A percentile compares a stretch with the other conserved stretches of the same genome.
phyloP scores from a whole-genome alignment of 2,113 vertebrate species.

The Notarius quadriscutis region DNA sequence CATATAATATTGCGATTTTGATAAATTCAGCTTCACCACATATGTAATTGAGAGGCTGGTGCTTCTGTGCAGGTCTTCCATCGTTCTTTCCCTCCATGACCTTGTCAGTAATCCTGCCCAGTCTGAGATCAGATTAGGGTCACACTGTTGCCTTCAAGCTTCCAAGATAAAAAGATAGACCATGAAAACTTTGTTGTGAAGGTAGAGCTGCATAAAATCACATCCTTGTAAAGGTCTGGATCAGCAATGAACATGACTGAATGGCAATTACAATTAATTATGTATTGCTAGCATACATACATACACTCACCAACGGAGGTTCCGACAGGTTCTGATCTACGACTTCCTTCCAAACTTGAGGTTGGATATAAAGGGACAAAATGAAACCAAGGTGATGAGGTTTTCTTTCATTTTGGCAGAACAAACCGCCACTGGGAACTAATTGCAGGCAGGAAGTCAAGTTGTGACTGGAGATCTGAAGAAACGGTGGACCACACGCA shows the following conservation, averaged over 20 bases:
- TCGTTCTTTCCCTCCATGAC: not conserved
- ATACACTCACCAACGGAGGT: not conserved
- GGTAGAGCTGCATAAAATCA: not conserved
- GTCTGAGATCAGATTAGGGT: not conserved
- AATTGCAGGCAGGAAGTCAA: not conserved
- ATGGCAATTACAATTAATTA: no score
- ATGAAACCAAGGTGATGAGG: not conserved
- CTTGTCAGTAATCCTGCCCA: constrained; percentile 9
- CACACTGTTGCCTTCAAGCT: not conserved
- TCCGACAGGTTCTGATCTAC: not conserved
- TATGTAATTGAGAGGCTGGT: not conserved
- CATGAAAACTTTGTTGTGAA: not conserved
- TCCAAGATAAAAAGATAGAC: not conserved
- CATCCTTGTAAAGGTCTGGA: no score
- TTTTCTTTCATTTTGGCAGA: not conserved
- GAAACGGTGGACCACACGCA: not conserved
- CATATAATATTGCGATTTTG: constrained; percentile 58
- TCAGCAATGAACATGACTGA: no score
- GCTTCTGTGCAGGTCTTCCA: not conserved
- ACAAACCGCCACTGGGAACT: not conserved
- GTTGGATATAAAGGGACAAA: not conserved
- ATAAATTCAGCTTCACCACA: constrained; percentile 47
- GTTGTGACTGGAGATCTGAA: not conserved
- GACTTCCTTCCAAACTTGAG: not conserved
- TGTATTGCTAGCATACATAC: no score